Evolutionary conservation across 2,888 invertebrate genomes (phyloP).

Genomic region (Mythimna pallens): DNA sequence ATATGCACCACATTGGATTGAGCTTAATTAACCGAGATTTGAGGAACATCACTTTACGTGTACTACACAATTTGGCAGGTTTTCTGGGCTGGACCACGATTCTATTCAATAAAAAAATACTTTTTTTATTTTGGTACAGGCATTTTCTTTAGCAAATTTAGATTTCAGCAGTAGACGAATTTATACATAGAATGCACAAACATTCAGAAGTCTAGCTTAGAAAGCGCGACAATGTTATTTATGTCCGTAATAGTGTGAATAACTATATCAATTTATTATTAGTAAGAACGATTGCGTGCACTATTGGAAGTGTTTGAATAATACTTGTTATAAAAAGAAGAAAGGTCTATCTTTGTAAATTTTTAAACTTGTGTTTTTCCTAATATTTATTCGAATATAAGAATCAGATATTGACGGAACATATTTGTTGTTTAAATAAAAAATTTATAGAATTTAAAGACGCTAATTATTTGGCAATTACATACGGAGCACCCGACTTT

Average conservation of each 20-base stretch:
- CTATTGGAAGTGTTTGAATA: conserved; percentile 20
- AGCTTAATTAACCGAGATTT: conserved; percentile 29
- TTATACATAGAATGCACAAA: background rate
- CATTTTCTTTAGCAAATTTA: background rate
- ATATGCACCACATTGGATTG: background rate
- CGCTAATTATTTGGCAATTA: background rate
- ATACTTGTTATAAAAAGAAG: conserved; percentile 7
- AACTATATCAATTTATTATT: background rate
- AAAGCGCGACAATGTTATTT: background rate
- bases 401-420: background rate
- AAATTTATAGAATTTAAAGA: background rate
- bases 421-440: background rate
- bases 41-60: conserved; percentile 34
- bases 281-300: conserved; percentile 16
- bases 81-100: conserved; percentile 10
- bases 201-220: background rate
- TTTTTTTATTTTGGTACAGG: background rate
- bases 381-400: background rate
- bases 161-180: background rate
- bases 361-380: background rate
- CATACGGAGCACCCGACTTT: background rate
- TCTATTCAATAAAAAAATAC: background rate
- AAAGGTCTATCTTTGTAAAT: background rate
- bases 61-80: conserved; percentile 2
- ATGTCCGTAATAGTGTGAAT: background rate